phyloP scores from a whole-genome alignment of 1,140 invertebrate genomes.

The Drosophila carrolli region DNA sequence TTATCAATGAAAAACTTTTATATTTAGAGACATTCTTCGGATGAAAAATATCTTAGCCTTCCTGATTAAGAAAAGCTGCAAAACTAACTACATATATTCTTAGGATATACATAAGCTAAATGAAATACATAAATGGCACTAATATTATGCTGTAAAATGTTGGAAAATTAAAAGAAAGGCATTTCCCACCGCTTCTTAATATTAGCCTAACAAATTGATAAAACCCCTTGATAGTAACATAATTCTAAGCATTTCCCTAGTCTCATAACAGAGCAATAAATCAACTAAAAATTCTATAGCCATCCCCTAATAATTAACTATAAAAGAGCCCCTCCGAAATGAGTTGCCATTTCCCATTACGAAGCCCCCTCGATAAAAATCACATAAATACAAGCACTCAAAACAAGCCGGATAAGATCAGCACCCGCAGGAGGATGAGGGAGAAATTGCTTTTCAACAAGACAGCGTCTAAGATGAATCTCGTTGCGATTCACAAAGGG shows the following conservation, averaged over 20 bases:
- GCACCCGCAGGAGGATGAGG: slow-evolving; percentile 19
- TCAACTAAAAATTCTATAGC: slow-evolving; percentile 21
- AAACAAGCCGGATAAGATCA: slow-evolving; percentile 69
- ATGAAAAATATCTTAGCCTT: not conserved
- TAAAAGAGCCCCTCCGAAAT: slow-evolving; percentile 15
- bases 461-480: slow-evolving; percentile 48
- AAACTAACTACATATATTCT: no score
- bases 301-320: slow-evolving; percentile 42
- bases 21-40: not conserved
- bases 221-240: not conserved
- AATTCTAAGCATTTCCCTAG: slow-evolving; percentile 4
- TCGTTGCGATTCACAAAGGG: slow-evolving; percentile 64
- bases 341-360: slow-evolving; percentile 55
- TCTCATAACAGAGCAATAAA: slow-evolving; percentile 25
- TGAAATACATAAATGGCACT: no score
- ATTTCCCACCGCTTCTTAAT: not conserved
- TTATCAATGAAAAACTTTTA: slow-evolving; percentile 8
- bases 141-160: not conserved
- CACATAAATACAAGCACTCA: slow-evolving; percentile 55
- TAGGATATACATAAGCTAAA: no score
- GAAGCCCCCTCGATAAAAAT: slow-evolving; percentile 28
- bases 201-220: not conserved
- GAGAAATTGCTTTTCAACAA: slow-evolving; percentile 70
- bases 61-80: not conserved
- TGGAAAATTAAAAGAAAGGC: not conserved